These are phyloP conservation scores for Rhamnusium bicolor DNA, from an alignment of 2,888 invertebrate species.

Conservation along the genomic window DNA sequence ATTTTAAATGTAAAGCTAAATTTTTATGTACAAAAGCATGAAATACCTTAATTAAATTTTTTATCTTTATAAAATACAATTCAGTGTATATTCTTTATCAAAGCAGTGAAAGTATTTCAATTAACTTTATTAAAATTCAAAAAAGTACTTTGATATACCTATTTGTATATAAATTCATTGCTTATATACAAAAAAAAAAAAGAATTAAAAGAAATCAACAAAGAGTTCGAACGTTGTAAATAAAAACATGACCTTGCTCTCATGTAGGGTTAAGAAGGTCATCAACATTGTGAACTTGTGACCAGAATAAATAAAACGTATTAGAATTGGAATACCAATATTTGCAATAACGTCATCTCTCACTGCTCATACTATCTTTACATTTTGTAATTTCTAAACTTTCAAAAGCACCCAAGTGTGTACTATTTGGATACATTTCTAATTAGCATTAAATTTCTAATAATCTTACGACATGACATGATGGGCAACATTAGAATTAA, in stretches of 20 bases:
- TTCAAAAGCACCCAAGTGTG: too few relatives aligned
- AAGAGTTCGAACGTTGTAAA: not conserved
- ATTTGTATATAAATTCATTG: not conserved
- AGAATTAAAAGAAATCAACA: not conserved
- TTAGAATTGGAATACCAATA: too few relatives aligned
- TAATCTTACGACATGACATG: too few relatives aligned
- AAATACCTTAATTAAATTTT: conserved; percentile 1
- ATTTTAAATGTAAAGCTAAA: not conserved
- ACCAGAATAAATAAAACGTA: too few relatives aligned
- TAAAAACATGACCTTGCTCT: not conserved
- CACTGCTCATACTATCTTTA: too few relatives aligned
- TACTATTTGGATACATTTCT: too few relatives aligned
- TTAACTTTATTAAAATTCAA: conserved; percentile 14
- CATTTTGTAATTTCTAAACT: too few relatives aligned
- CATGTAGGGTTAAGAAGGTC: not conserved
- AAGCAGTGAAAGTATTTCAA: not conserved
- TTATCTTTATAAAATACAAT: not conserved
- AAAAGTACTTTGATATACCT: not conserved
- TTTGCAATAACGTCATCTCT: too few relatives aligned
- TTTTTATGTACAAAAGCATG: not conserved
- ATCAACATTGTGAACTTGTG: not conserved
- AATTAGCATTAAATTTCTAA: too few relatives aligned
- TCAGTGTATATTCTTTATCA: not conserved
- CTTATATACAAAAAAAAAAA: not conserved
- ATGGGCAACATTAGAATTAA: too few relatives aligned